Evolutionary conservation across 2,113 vertebrate genomes (phyloP), one percentile per base, ranked within the genome.

Genomic region (Grallaria varia): DNA sequence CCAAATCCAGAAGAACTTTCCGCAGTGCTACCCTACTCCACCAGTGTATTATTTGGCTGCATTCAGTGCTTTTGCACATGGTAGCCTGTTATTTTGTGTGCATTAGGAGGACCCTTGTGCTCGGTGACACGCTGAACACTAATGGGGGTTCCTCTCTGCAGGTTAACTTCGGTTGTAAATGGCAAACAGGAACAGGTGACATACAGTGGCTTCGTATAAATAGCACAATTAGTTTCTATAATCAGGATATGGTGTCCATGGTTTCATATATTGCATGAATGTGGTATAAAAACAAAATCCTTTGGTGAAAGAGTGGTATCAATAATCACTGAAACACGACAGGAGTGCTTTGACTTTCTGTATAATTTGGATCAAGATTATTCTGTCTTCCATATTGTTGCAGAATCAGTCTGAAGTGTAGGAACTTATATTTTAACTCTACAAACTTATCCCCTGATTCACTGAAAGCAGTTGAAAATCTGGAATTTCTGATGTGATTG

Each of bases 71-170:
- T 56, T 66, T 56, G 9, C 18, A 52, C 14, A 8, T 4, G 37
- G 5, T 2, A 63, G 8, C 53, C 39, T n/a, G 13, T 18, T 49
- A 25, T 55, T 85, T 58, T 85, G 76, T 60, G 27, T 55, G 9
- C 30, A 35, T 75, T 85, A 69, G 2, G 13, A 69, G 2, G 13
- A 73, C 4, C 10, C 6, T 50, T 50, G 20, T 58, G 10, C 13
- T 80, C 53, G 45, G 21, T 66, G 59, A 64, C 42, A 39, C 23
- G 74, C 2, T 31, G 63, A 68, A 42, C 8, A 44, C 2, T 30
- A 25, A n/a, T 0, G 0, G 14, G 58, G 0, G 50, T 63, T 90
- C 7, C 2, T 6, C 4, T 59, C 35, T 77, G 22, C 9, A 63
- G 27, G 9, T 90, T 42, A 80, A 31, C 37, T 74, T 77, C 42